phyloP scores from a whole-genome alignment of 2,113 vertebrate genomes.

The Oncorhynchus tshawytscha region DNA sequence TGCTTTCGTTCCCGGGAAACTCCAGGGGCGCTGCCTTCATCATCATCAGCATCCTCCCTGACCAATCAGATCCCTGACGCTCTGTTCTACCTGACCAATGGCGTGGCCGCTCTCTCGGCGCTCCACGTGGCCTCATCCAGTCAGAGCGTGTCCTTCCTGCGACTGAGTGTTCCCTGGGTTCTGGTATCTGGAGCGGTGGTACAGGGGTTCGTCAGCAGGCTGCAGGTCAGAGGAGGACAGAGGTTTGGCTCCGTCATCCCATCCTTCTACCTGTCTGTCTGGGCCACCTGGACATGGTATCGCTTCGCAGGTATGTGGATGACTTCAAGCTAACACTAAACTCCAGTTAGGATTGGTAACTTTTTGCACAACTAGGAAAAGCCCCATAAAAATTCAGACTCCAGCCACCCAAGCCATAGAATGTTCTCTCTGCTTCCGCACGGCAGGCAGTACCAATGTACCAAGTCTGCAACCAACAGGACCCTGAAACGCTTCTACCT shows the following conservation, averaged over 20 bases:
- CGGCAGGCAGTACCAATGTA: no score
- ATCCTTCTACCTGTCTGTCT: constrained; percentile 78
- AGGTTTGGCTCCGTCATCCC: constrained; percentile 80
- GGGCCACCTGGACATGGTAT: constrained; percentile 87
- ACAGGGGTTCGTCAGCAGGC: constrained; percentile 79
- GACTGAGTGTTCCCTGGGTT: constrained; percentile 79
- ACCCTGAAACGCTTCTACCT: no score
- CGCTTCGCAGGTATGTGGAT: constrained; percentile 78
- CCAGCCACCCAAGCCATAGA: no score
- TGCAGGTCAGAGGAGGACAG: constrained; percentile 73
- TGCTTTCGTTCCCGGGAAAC: constrained; percentile 22
- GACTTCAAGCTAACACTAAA: neutral
- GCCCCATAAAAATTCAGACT: no score
- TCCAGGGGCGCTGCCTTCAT: neutral
- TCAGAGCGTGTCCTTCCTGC: constrained; percentile 51
- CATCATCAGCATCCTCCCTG: neutral
- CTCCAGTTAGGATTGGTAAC: no score
- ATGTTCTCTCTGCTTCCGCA: no score
- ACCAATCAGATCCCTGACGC: constrained; percentile 71
- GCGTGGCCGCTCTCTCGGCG: constrained; percentile 80
- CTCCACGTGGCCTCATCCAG: constrained; percentile 54
- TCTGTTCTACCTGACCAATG: constrained; percentile 84
- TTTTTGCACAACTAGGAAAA: no score
- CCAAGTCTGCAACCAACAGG: no score
- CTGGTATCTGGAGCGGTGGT: constrained; percentile 81